Conservation (phyloP, 2,888 invertebrate species). For the Ceramica pisi region DNA sequence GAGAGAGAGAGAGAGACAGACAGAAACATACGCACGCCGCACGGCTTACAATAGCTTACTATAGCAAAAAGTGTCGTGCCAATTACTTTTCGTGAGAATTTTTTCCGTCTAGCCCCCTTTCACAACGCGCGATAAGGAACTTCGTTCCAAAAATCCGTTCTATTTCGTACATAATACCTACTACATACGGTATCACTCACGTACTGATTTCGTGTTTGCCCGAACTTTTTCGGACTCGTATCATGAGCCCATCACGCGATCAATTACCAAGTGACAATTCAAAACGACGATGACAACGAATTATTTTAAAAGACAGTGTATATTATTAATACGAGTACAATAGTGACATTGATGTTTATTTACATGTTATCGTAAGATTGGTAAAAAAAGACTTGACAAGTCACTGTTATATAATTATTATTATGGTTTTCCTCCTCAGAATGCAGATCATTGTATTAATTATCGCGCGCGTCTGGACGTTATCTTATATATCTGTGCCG, state of each 20-base stretch:
- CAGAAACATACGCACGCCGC: too few relatives aligned
- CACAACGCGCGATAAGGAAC: too few relatives aligned
- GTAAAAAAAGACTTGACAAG: not conserved
- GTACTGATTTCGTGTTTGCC: not conserved
- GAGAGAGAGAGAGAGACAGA: too few relatives aligned
- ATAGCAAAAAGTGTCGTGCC: too few relatives aligned
- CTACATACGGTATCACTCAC: not conserved
- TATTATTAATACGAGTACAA: not conserved
- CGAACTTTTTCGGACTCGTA: not conserved
- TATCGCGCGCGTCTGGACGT: not conserved
- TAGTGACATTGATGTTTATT: not conserved
- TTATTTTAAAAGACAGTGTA: not conserved
- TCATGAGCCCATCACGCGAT: not conserved
- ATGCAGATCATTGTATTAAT: slow-evolving; percentile 1
- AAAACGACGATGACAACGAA: not conserved
- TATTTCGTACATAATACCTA: not conserved
- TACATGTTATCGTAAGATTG: not conserved
- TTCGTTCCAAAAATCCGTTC: not conserved
- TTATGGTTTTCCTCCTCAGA: not conserved
- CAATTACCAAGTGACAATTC: not conserved
- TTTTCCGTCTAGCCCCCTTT: too few relatives aligned
- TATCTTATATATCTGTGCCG: slow-evolving; percentile 4
- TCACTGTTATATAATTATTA: not conserved
- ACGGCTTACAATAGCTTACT: too few relatives aligned
- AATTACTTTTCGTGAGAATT: too few relatives aligned